These are phyloP conservation scores for Karalla daura DNA, from an alignment of 2,797 vertebrate species.

Conservation along the genomic window DNA sequence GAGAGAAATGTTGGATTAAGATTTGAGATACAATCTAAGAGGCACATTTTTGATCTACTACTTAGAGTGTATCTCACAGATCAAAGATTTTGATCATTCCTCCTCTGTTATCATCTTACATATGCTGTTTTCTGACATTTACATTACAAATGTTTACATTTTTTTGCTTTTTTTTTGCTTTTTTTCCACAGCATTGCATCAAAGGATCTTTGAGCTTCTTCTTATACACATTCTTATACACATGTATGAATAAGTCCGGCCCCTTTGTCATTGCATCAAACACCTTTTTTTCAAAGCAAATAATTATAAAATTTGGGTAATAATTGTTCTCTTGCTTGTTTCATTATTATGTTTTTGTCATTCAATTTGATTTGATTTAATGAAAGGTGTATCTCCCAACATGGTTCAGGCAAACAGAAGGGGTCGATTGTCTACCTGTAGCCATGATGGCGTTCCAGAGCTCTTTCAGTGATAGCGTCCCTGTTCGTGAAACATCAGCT, in stretches of 20 bases:
- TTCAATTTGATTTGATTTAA: neutral
- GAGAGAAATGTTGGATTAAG: too few species aligned
- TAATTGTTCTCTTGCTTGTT: too few species aligned
- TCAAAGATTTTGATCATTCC: too few species aligned
- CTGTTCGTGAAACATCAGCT: conserved; percentile 51
- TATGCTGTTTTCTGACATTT: too few species aligned
- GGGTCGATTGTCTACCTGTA: conserved; percentile 49
- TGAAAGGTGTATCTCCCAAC: neutral
- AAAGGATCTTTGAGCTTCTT: neutral
- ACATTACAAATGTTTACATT: too few species aligned
- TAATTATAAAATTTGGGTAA: too few species aligned
- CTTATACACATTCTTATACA: neutral
- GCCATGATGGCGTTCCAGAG: conserved; percentile 64
- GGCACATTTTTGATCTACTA: too few species aligned
- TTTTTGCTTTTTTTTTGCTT: neutral
- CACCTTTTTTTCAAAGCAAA: neutral
- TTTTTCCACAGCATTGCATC: neutral
- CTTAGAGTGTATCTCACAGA: too few species aligned
- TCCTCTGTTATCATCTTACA: too few species aligned
- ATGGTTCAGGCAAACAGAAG: neutral
- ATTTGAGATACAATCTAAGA: too few species aligned
- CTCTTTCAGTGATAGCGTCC: conserved; percentile 61
- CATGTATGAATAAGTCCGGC: neutral
- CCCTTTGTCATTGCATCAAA: neutral
- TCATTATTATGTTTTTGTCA: neutral